phyloP scores from a whole-genome alignment of 2,797 vertebrate species.

The Peromyscus eremicus region DNA sequence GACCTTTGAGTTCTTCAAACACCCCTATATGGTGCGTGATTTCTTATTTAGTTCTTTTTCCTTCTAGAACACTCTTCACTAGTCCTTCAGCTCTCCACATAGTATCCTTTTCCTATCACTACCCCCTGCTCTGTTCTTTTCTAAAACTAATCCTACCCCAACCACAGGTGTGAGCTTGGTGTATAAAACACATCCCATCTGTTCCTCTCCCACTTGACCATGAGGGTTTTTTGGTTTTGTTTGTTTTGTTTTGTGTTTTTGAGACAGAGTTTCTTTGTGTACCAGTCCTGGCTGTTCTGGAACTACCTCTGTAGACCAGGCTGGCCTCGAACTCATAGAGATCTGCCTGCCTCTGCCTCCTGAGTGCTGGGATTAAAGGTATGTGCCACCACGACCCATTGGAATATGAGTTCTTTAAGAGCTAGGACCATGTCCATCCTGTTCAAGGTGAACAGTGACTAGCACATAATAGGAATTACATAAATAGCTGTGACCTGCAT shows the following conservation, averaged over 20 bases:
- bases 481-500: neutral
- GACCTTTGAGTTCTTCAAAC: neutral
- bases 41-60: neutral
- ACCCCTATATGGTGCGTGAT: neutral
- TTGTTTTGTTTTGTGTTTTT: neutral
- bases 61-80: neutral
- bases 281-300: neutral
- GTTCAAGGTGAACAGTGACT: neutral
- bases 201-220: neutral
- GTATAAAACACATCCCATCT: neutral
- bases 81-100: neutral
- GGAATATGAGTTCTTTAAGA: neutral
- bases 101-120: neutral
- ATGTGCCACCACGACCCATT: neutral
- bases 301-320: neutral
- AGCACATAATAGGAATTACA: neutral
- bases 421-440: neutral
- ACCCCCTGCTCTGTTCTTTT: neutral
- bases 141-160: neutral
- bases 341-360: neutral
- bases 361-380: neutral
- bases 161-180: neutral
- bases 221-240: neutral
- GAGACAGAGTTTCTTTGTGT: neutral
- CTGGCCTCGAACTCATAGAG: neutral